phyloP scores from a whole-genome alignment of 2,113 vertebrate genomes.

The Edolisoma coerulescens region DNA sequence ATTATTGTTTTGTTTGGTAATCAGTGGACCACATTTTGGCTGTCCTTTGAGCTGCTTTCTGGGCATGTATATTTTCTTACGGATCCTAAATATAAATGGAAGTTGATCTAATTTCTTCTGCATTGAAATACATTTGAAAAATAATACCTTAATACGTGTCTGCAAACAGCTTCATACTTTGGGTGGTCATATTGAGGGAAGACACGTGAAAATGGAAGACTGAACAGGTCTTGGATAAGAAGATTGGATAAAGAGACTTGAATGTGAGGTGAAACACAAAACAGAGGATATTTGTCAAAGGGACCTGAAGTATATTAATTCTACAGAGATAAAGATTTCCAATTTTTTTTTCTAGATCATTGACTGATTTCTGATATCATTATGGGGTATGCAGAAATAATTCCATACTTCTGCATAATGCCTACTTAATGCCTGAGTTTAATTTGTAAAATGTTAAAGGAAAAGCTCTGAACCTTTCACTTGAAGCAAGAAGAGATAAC shows the following conservation, averaged over 20 bases:
- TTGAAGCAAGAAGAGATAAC: neutral
- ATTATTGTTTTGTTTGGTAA: neutral
- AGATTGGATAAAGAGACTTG: neutral
- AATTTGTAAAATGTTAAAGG: neutral
- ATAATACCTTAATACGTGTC: neutral
- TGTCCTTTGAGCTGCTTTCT: neutral
- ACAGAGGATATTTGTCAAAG: neutral
- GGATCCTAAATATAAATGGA: neutral
- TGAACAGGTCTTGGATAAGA: neutral
- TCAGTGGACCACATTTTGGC: neutral
- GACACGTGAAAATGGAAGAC: neutral
- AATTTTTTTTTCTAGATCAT: neutral
- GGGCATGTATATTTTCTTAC: neutral
- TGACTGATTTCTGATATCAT: neutral
- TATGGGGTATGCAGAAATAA: neutral
- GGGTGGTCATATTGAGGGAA: neutral
- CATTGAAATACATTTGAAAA: neutral
- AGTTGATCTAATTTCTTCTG: neutral
- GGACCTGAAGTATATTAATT: neutral
- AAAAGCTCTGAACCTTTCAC: neutral
- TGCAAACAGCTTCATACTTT: neutral
- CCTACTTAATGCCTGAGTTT: neutral
- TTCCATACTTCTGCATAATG: neutral
- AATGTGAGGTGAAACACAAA: neutral
- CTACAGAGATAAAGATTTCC: neutral